Percentiles rank a stretch among this genome's conserved stretches.
These are phyloP conservation scores for Pogonus chalceus DNA, from an alignment of 1,140 invertebrate genomes.

Conservation along the genomic window DNA sequence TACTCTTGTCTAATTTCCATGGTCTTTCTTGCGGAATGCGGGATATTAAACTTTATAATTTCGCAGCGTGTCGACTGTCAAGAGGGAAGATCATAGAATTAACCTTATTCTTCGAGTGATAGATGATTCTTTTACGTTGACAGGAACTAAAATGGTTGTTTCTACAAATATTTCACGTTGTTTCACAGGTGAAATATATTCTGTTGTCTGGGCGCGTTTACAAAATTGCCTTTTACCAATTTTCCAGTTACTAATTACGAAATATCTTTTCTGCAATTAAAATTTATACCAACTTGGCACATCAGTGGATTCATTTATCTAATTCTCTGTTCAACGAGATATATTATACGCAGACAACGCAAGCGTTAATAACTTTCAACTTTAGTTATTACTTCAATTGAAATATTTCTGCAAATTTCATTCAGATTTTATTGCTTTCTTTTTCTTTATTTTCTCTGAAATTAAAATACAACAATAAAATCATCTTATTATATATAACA, in stretches of 20 bases:
- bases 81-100: background rate
- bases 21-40: background rate
- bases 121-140: background rate
- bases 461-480: too few relatives aligned
- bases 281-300: background rate
- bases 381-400: too few relatives aligned
- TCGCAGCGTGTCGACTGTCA: background rate
- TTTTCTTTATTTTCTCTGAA: too few relatives aligned
- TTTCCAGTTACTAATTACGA: slow-evolving; percentile 1
- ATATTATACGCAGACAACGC: background rate
- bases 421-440: too few relatives aligned
- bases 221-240: slow-evolving; percentile 2
- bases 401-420: too few relatives aligned
- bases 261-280: slow-evolving; percentile 2
- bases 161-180: too few relatives aligned
- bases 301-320: slow-evolving; percentile 4
- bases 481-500: too few relatives aligned
- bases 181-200: too few relatives aligned
- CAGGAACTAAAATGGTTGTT: too few relatives aligned
- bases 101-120: background rate
- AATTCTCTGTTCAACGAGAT: background rate
- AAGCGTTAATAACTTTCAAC: too few relatives aligned
- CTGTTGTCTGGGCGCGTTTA: too few relatives aligned
- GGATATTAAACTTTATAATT: slow-evolving; percentile 4
- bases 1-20: background rate